Conservation (phyloP, 2,113 vertebrate genomes). For the Murina feae region DNA sequence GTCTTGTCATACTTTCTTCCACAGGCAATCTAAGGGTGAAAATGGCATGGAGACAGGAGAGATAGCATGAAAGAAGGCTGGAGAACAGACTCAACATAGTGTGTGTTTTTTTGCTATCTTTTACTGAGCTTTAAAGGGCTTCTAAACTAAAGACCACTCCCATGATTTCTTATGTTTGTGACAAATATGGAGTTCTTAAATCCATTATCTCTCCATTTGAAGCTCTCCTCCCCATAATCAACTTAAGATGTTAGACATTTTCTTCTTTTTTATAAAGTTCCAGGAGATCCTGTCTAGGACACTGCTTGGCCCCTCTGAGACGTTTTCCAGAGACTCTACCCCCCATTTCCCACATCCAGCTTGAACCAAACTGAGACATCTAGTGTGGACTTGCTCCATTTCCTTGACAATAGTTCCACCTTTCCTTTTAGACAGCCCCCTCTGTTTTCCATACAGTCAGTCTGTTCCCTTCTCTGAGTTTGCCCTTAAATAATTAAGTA, state of each 20-base stretch:
- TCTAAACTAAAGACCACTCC: neutral
- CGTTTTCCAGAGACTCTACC: neutral
- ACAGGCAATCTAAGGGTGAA: constrained; percentile 78
- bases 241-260: neutral
- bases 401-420: neutral
- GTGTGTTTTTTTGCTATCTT: neutral
- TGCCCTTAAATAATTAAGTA: neutral
- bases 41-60: neutral
- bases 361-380: neutral
- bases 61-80: neutral
- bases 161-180: neutral
- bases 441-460: neutral
- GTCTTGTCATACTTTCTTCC: constrained; percentile 86
- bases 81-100: neutral
- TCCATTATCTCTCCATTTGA: neutral
- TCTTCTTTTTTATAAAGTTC: neutral
- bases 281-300: neutral
- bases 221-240: neutral
- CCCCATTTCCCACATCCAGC: neutral
- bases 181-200: neutral
- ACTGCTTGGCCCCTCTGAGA: neutral
- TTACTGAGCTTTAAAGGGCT: neutral
- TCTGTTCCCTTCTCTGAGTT: neutral
- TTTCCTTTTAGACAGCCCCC: neutral
- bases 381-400: neutral